Base-by-base conservation (phyloP, 2,888 invertebrate genomes). In the Microctonus brassicae region DNA sequence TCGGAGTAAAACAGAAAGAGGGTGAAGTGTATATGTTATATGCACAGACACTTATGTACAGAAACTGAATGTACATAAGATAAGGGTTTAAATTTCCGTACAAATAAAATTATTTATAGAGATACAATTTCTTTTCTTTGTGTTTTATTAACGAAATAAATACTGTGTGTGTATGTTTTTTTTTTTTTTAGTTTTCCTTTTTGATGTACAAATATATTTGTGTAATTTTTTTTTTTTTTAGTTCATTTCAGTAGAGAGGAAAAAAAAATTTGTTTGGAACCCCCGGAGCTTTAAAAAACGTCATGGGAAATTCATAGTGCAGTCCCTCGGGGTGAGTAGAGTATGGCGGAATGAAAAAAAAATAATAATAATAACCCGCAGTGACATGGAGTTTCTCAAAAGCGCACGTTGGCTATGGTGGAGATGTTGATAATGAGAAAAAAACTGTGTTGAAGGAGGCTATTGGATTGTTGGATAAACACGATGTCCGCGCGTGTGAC, bases 1-100 rank as follows among this genome's bases (percentile, higher is more conserved):
- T 82, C 80, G 79, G 75, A 77, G 75, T 79, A 80, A 82, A 82
- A 83, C 81, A 82, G 77, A 79, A 80, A 78, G 79, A 76, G 70
- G 77, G 26, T 22, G 17, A n/a, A 47, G 47, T n/a, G n/a, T 47
- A 20, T 47, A 17, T 47, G 7, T n/a, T 47, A 47, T 47, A 20
- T 17, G 5, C 6, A n/a, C 17, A 17, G 33, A 58, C 11, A 58
- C 1, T 13, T 34, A 55, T 47, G 17, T 47, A 17, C 17, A 47
- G 17, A 47, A 7, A 47, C 17, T 47, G 1, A 47, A 47, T 2
- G 17, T 17, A 47, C 6, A 47, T 47, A 47, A 17, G 47, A 17
- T 20, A n/a, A 17, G 47, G 47, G 17, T 47, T 17, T 5, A 20
- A 47, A 47, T 47, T 47, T 47, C 47, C 47, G 47, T 47, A 55